These are phyloP conservation scores for Diabrotica virgifera DNA, from an alignment of 1,140 invertebrate genomes.

Conservation along the genomic window DNA sequence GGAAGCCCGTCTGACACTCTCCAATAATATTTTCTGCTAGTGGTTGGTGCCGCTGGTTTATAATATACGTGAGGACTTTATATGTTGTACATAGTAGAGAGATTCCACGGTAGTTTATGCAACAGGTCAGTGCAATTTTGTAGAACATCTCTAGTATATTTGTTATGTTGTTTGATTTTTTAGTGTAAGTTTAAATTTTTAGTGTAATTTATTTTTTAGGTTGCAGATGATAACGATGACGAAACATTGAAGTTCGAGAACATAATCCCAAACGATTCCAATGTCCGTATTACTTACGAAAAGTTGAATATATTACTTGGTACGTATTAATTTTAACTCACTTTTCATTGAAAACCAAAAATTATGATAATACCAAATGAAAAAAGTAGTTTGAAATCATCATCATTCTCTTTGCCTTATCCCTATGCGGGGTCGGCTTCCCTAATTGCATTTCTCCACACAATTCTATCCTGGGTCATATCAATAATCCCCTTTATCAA, in stretches of 20 bases:
- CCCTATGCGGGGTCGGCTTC: no score
- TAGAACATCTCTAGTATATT: neutral
- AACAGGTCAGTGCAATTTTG: neutral
- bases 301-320: constrained; percentile 75
- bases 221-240: constrained; percentile 74
- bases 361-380: neutral
- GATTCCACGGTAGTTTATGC: no score
- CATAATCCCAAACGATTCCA: constrained; percentile 69
- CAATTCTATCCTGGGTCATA: no score
- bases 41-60: no score
- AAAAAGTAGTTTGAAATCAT: no score
- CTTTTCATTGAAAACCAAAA: neutral
- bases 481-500: no score
- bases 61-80: no score
- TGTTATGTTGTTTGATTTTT: neutral
- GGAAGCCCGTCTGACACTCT: no score
- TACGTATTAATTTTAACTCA: constrained; percentile 45
- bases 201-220: constrained; percentile 40
- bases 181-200: neutral
- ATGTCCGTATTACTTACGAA: constrained; percentile 71
- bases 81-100: no score
- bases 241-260: constrained; percentile 68
- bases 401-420: no score
- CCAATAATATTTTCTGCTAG: no score
- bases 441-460: no score